Evolutionary conservation across 2,888 invertebrate genomes (phyloP).

Genomic region (Spilosoma lubricipeda): DNA sequence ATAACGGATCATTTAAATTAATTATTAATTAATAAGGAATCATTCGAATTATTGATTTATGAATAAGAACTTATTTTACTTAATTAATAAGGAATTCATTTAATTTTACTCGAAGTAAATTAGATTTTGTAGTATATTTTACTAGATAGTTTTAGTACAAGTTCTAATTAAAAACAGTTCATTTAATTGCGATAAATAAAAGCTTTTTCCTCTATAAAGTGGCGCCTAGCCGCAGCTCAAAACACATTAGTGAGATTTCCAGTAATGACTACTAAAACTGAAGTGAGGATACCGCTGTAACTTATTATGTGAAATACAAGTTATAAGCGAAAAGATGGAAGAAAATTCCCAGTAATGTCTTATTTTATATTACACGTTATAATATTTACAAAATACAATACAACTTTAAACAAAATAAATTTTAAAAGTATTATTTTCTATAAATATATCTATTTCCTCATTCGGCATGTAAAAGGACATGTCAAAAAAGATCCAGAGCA

Average conservation of each 20-base stretch:
- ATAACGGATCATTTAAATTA: too few species aligned
- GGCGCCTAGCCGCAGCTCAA: conserved; percentile 54
- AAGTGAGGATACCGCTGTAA: conserved; percentile 73
- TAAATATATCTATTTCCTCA: background rate
- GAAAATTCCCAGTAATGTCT: background rate
- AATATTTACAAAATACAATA: background rate
- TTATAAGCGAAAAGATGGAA: conserved; percentile 31
- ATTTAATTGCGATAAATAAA: conserved; percentile 39
- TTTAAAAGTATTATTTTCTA: background rate
- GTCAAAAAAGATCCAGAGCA: too few species aligned
- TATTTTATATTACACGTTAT: background rate
- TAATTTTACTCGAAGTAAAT: background rate
- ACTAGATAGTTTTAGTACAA: background rate
- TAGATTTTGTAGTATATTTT: background rate
- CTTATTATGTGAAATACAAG: conserved; percentile 60
- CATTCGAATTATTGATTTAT: too few species aligned
- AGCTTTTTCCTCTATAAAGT: conserved; percentile 39
- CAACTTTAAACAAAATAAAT: background rate
- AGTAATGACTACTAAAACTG: conserved; percentile 76
- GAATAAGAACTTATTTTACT: too few species aligned
- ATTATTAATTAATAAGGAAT: too few species aligned
- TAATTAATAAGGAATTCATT: background rate
- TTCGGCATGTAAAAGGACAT: too few species aligned
- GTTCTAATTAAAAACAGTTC: conserved; percentile 5
- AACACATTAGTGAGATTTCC: conserved; percentile 73